phyloP scores from a whole-genome alignment of 2,888 invertebrate genomes.

The Zaprionus lineosus region DNA sequence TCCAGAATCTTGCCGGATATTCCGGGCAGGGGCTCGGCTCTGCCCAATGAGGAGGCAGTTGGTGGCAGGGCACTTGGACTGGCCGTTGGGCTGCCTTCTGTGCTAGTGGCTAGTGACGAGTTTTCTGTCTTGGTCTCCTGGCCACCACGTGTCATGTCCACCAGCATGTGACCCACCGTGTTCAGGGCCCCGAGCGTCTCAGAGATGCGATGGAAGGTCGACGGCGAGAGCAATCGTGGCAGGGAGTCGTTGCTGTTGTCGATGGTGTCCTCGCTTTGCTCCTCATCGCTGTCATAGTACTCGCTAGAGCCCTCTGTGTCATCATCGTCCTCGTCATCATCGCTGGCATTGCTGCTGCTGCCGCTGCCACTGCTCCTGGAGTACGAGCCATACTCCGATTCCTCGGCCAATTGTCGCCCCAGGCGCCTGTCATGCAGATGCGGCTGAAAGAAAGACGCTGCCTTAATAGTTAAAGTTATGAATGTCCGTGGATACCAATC shows the following conservation, averaged over 20 bases:
- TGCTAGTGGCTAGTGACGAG: too few species aligned
- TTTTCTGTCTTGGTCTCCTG: conserved; percentile 64
- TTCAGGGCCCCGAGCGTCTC: conserved; percentile 91
- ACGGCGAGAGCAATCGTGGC: conserved; percentile 85
- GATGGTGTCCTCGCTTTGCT: conserved; percentile 52
- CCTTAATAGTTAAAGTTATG: conserved; percentile 81
- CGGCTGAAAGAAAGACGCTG: conserved; percentile 83
- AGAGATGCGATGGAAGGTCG: conserved; percentile 86
- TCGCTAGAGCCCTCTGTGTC: conserved; percentile 66
- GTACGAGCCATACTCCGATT: conserved; percentile 32
- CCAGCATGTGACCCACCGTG: conserved; percentile 92
- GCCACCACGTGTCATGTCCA: conserved; percentile 88
- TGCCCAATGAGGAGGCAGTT: conserved; percentile 11
- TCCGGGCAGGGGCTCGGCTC: conserved; percentile 35
- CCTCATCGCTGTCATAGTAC: conserved; percentile 77
- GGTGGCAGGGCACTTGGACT: background rate
- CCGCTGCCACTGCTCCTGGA: conserved; percentile 42
- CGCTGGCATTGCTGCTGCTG: conserved; percentile 43
- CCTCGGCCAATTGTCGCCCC: conserved; percentile 43
- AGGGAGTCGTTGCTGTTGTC: conserved; percentile 77
- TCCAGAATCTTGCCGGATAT: conserved; percentile 63
- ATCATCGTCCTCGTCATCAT: conserved; percentile 55
- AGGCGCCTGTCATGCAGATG: conserved; percentile 65
- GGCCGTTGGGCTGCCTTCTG: conserved; percentile 14
- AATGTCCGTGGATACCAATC: conserved; percentile 48